phyloP scores from a whole-genome alignment of 2,113 vertebrate genomes.

The Lagopus muta region DNA sequence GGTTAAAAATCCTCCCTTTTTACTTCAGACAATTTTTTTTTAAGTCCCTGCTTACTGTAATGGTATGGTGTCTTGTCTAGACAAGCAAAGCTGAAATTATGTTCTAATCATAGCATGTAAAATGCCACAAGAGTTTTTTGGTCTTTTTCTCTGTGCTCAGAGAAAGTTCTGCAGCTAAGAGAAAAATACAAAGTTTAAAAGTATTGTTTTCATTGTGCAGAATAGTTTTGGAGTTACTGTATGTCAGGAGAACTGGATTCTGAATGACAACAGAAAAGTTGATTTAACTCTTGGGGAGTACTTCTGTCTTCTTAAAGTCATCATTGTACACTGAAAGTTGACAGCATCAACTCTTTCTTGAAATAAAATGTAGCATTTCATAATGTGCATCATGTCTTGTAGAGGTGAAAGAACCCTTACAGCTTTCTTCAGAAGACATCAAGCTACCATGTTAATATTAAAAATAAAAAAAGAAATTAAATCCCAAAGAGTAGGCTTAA shows the following conservation, averaged over 20 bases:
- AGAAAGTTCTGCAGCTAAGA: not conserved
- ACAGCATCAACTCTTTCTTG: accelerated
- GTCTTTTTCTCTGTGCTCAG: not conserved
- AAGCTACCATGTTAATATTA: not conserved
- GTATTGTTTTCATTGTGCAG: not conserved
- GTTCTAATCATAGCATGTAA: constrained; percentile 11
- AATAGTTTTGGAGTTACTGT: not conserved
- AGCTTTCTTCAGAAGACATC: not conserved
- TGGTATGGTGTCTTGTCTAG: not conserved
- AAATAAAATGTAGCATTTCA: not conserved
- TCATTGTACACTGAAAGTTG: not conserved
- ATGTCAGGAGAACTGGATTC: not conserved
- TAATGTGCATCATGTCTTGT: not conserved
- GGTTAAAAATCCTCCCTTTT: not conserved
- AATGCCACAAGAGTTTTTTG: not conserved
- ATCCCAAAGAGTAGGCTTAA: not conserved
- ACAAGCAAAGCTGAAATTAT: constrained; percentile 1
- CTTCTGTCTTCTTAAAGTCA: not conserved
- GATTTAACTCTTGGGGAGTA: not conserved
- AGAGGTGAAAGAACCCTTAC: not conserved
- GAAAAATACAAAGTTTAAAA: not conserved
- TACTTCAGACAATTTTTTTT: not conserved
- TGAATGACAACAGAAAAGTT: not conserved
- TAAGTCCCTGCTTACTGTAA: not conserved
- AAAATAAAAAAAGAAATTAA: not conserved